Evolutionary conservation across 2,888 invertebrate species (phyloP).

Genomic region (Leptogaster cylindrica): DNA sequence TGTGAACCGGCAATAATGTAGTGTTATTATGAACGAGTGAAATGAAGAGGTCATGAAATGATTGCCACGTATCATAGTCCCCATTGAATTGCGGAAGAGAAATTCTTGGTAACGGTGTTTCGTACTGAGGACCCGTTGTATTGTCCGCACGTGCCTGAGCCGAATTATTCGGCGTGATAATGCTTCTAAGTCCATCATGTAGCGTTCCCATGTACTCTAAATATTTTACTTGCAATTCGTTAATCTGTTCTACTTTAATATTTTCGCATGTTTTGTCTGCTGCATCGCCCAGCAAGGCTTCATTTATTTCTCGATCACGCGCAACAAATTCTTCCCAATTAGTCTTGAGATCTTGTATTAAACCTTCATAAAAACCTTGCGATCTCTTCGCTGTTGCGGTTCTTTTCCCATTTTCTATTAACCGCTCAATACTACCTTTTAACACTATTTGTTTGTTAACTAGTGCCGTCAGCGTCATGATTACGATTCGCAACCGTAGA

Average conservation of each 20-base stretch:
- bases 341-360: too few species aligned
- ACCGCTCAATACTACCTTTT: too few species aligned
- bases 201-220: neutral
- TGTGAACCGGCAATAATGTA: neutral
- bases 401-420: too few species aligned
- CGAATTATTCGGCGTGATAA: neutral
- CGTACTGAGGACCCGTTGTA: neutral
- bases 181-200: neutral
- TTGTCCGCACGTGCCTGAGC: neutral
- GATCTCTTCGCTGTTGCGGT: too few species aligned
- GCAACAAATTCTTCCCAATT: too few species aligned
- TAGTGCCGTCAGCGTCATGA: too few species aligned
- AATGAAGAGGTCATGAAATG: neutral
- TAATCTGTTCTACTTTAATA: neutral
- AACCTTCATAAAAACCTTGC: too few species aligned
- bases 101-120: neutral
- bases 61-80: neutral
- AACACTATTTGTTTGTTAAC: too few species aligned
- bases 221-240: neutral
- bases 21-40: neutral
- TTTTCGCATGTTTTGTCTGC: neutral
- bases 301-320: neutral
- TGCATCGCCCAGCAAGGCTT: neutral
- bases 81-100: neutral
- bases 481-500: too few species aligned